phyloP scores from a whole-genome alignment of 2,797 vertebrate genomes.

The Pangasius macronema region DNA sequence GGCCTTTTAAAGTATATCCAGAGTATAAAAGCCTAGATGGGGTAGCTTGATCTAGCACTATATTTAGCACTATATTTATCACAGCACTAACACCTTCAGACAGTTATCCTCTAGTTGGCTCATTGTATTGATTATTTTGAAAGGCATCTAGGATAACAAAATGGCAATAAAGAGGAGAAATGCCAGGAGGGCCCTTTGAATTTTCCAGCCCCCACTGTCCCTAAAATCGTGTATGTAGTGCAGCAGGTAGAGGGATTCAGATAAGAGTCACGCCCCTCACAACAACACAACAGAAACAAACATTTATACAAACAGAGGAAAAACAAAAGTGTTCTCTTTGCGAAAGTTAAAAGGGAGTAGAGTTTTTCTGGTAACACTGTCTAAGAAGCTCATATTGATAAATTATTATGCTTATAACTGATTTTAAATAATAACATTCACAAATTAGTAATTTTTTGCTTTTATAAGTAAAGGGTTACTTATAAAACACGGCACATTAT shows the following conservation, averaged over 20 bases:
- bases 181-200: background rate
- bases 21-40: background rate
- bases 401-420: background rate
- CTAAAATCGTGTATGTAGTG: background rate
- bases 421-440: background rate
- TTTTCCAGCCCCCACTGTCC: background rate
- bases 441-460: background rate
- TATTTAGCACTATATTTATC: background rate
- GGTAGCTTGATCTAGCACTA: background rate
- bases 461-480: background rate
- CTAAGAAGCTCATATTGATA: background rate
- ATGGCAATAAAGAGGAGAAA: background rate
- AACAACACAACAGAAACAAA: background rate
- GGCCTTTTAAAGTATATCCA: background rate
- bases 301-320: background rate
- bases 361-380: background rate
- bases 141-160: background rate
- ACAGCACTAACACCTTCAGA: background rate
- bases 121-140: background rate
- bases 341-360: background rate
- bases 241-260: background rate
- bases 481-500: background rate
- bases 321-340: background rate
- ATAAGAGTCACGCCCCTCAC: background rate
- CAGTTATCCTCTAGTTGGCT: background rate